These are phyloP conservation scores for Belonocnema kinseyi DNA, from an alignment of 1,140 invertebrate species.

Conservation along the genomic window DNA sequence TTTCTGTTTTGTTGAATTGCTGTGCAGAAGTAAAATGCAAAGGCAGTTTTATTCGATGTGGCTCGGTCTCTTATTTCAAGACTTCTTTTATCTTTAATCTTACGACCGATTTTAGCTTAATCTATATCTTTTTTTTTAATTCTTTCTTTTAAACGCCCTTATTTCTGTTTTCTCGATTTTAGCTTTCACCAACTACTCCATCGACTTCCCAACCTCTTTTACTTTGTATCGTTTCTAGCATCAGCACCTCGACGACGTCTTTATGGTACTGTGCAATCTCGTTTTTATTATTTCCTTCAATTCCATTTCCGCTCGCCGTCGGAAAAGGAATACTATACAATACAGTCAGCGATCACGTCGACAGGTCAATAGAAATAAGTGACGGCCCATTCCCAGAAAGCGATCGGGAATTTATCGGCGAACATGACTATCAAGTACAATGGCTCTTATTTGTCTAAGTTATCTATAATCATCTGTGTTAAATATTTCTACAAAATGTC, in stretches of 20 bases:
- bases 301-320: conserved; percentile 1
- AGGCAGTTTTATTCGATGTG: no score
- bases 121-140: conserved; percentile 33
- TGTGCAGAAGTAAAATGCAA: no score
- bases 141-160: not conserved
- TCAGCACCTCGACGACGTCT: conserved; percentile 8
- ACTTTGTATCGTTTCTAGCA: conserved; percentile 7
- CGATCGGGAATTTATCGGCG: not conserved
- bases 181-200: not conserved
- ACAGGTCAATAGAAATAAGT: conserved; percentile 2
- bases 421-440: not conserved
- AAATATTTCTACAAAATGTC: not conserved
- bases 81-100: conserved; percentile 54
- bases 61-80: not conserved
- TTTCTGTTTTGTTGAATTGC: no score
- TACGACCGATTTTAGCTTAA: conserved; percentile 60
- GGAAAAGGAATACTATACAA: not conserved
- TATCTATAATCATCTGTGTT: not conserved
- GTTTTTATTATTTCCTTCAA: conserved; percentile 10
- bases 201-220: not conserved
- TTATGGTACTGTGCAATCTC: not conserved
- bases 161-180: not conserved
- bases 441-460: not conserved
- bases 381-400: not conserved
- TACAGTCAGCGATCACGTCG: not conserved